Evolutionary conservation across 2,888 invertebrate species (phyloP).

Genomic region (Leucophenga montana): DNA sequence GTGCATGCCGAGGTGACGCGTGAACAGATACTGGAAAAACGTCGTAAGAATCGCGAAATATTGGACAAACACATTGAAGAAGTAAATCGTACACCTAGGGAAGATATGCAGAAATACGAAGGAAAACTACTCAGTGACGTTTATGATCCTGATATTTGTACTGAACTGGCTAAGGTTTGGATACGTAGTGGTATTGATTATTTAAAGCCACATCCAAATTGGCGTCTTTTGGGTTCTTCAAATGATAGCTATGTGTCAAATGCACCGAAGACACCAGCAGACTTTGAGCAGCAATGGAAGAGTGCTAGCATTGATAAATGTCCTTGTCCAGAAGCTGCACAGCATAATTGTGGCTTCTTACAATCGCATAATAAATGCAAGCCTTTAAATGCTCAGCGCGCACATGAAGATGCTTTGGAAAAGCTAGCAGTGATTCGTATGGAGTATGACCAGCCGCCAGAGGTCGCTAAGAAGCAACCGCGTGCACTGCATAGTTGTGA

Average conservation of each 20-base stretch:
- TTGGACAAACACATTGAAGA: slow-evolving; percentile 60
- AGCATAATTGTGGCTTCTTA: neutral
- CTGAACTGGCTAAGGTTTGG: slow-evolving; percentile 54
- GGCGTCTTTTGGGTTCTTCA: slow-evolving; percentile 59
- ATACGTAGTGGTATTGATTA: slow-evolving; percentile 58
- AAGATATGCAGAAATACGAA: slow-evolving; percentile 56
- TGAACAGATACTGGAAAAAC: slow-evolving; percentile 45
- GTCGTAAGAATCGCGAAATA: slow-evolving; percentile 44
- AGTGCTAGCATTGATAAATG: slow-evolving; percentile 44
- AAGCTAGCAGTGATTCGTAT: too few species aligned
- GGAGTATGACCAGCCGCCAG: too few species aligned
- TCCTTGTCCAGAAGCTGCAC: slow-evolving; percentile 44
- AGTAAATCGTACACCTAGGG: slow-evolving; percentile 52
- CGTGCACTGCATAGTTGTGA: too few species aligned
- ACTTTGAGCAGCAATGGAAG: slow-evolving; percentile 36
- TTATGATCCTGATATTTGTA: slow-evolving; percentile 58
- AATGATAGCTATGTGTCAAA: slow-evolving; percentile 45
- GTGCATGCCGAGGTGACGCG: slow-evolving; percentile 47
- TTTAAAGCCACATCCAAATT: slow-evolving; percentile 65
- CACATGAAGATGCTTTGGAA: too few species aligned
- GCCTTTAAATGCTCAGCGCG: too few species aligned
- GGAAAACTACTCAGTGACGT: slow-evolving; percentile 51
- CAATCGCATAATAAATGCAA: too few species aligned
- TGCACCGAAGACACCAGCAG: slow-evolving; percentile 36
- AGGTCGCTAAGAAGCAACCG: too few species aligned